Percentiles rank a stretch among this genome's conserved stretches.
These are phyloP conservation scores for Sitta carolinensis DNA, from an alignment of 2,797 vertebrate genomes.

Conservation along the genomic window DNA sequence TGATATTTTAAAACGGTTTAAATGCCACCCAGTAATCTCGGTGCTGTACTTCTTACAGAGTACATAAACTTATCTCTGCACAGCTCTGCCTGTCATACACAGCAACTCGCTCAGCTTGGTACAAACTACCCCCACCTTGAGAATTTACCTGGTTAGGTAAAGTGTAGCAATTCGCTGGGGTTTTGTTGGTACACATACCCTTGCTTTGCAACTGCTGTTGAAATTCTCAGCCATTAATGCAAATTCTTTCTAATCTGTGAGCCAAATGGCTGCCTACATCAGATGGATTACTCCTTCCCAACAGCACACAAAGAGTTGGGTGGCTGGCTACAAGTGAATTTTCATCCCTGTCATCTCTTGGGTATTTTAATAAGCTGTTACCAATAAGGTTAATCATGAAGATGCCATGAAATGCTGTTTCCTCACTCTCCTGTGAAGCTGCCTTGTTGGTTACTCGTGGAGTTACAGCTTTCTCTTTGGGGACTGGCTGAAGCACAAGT, in stretches of 20 bases:
- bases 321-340: conserved; percentile 26
- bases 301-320: conserved; percentile 8
- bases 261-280: conserved; percentile 56
- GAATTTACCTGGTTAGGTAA: background rate
- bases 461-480: background rate
- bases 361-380: conserved; percentile 38
- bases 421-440: background rate
- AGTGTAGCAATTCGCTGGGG: background rate
- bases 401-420: background rate
- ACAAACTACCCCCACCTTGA: background rate
- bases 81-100: background rate
- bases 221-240: conserved; percentile 53
- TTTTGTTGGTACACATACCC: background rate
- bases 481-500: background rate
- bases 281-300: background rate
- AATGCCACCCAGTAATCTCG: background rate
- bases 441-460: background rate
- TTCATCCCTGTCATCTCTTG: conserved; percentile 48
- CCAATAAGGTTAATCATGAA: background rate
- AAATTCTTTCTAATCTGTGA: conserved; percentile 47
- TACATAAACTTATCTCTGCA: background rate
- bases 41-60: background rate
- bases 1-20: background rate
- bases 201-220: conserved; percentile 32
- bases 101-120: background rate